A percentile compares a stretch with the other conserved stretches of the same genome.
Evolutionary conservation across 2,888 invertebrate genomes (phyloP).

Genomic region (Mythimna loreyi): DNA sequence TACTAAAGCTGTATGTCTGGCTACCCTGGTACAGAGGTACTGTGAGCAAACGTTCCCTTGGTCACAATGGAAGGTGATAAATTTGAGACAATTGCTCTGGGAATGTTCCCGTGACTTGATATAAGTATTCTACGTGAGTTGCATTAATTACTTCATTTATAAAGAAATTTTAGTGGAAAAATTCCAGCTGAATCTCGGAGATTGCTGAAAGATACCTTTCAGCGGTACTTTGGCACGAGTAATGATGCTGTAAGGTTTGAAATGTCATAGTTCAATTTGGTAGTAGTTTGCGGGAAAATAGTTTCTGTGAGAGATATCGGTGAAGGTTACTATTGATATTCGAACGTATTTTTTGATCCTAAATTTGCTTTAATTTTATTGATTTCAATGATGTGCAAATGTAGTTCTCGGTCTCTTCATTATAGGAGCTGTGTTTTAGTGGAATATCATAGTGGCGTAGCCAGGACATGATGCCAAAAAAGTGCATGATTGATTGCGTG

Average conservation of each 20-base stretch:
- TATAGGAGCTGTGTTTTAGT: too few relatives aligned
- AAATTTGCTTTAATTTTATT: too few relatives aligned
- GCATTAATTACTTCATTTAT: slow-evolving; percentile 65
- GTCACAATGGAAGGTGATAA: slow-evolving; percentile 70
- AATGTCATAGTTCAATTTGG: background rate
- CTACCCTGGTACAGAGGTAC: slow-evolving; percentile 9
- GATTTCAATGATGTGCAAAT: too few relatives aligned
- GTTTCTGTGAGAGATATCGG: too few relatives aligned
- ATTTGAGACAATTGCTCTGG: slow-evolving; percentile 71
- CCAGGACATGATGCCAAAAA: too few relatives aligned
- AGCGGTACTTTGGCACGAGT: slow-evolving; percentile 17
- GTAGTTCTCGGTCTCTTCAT: too few relatives aligned
- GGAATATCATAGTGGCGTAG: too few relatives aligned
- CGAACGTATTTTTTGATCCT: too few relatives aligned
- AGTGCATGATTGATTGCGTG: too few relatives aligned
- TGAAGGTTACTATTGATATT: too few relatives aligned
- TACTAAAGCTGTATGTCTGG: background rate
- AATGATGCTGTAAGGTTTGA: slow-evolving; percentile 9
- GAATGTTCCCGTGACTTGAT: slow-evolving; percentile 70
- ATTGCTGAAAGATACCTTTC: slow-evolving; percentile 29
- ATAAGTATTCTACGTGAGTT: slow-evolving; percentile 70
- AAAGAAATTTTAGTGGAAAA: slow-evolving; percentile 49
- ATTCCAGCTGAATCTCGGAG: slow-evolving; percentile 6
- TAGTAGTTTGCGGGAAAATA: background rate
- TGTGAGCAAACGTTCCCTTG: slow-evolving; percentile 51